Evolutionary conservation across 23 tunicate genomes (phyloP), one percentile per base, ranked within the genome.

Genomic region (Halocynthia roretzi): DNA sequence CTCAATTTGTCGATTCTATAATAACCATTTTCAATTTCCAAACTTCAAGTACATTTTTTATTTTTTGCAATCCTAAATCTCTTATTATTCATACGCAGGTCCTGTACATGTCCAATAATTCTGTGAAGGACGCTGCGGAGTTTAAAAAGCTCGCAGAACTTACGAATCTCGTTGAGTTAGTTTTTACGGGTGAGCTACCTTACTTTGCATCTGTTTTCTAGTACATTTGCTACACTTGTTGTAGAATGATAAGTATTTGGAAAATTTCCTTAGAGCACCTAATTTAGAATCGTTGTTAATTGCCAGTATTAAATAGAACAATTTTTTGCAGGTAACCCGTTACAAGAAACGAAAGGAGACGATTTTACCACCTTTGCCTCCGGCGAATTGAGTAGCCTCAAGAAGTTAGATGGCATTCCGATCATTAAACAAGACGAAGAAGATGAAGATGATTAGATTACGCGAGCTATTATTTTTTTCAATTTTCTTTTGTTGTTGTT

Each of bases 341-440:
- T 93, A 14, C 81, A 93, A 81, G 98, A 83, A 76, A 62, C 80
- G 7, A 70, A 40, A 10, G 95, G 68, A 22, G 98, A 83, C 50
- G 86, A 83, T 52, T 93, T 87, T 85, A 23, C 62, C 48, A 90
- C 87, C 8, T 20, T 70, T 6, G 98, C 71, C 51, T 65, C 86
- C 6, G 76, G 70, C 51, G 58, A 62, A 20, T 61, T 93, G 20
- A 74, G 72, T 62, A 60, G 54, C 18, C 70, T 93, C 12, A 87
- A 81, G 72, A 93, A 93, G 66, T 70, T 93, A 6, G 98, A 93
- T 58, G 90, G 90, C 23, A 68, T 83, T 19, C 98, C 98, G 44
- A 87, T 93, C 63, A 79, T 93, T 22, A 82, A 80, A 51, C 54
- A 93, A 60, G 98, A 93, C 9, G 87, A 83, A 62, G 95, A 88